Evolutionary conservation across 2,888 invertebrate species (phyloP).

Genomic region (Limnephilus marmoratus): DNA sequence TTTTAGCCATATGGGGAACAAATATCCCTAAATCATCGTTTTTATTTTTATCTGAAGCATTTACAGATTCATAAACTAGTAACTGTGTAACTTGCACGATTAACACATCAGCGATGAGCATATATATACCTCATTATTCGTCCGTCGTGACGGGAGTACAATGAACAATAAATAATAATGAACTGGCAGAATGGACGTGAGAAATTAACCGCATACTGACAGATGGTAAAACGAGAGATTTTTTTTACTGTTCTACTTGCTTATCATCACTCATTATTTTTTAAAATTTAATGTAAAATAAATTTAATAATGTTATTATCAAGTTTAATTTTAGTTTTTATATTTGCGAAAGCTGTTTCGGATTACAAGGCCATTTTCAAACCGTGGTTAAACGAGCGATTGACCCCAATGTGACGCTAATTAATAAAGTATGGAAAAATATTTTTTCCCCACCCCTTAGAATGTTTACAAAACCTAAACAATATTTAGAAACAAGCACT

Average conservation of each 20-base stretch:
- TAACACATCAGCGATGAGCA: constrained; percentile 18
- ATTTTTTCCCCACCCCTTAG: too few relatives aligned
- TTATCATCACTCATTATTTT: not conserved
- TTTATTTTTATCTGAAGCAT: not conserved
- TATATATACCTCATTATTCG: constrained; percentile 12
- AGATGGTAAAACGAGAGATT: not conserved
- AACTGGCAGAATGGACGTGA: not conserved
- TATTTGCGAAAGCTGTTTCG: too few relatives aligned
- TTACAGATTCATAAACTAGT: not conserved
- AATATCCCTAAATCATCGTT: not conserved
- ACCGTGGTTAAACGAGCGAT: too few relatives aligned
- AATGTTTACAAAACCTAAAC: too few relatives aligned
- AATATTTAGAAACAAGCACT: too few relatives aligned
- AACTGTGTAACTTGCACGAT: not conserved
- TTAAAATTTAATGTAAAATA: too few relatives aligned
- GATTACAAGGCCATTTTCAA: too few relatives aligned
- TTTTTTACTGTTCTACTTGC: not conserved
- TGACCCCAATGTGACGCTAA: too few relatives aligned
- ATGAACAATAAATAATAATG: constrained; percentile 22
- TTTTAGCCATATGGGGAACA: too few relatives aligned
- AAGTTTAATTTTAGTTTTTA: too few relatives aligned
- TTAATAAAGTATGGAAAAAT: too few relatives aligned
- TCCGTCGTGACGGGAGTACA: constrained; percentile 16
- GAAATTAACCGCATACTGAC: constrained; percentile 4
- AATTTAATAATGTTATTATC: too few relatives aligned